A percentile compares a stretch with the other conserved stretches of the same genome.
Conservation (phyloP, 1,140 invertebrate species). For the Ephestia elutella region DNA sequence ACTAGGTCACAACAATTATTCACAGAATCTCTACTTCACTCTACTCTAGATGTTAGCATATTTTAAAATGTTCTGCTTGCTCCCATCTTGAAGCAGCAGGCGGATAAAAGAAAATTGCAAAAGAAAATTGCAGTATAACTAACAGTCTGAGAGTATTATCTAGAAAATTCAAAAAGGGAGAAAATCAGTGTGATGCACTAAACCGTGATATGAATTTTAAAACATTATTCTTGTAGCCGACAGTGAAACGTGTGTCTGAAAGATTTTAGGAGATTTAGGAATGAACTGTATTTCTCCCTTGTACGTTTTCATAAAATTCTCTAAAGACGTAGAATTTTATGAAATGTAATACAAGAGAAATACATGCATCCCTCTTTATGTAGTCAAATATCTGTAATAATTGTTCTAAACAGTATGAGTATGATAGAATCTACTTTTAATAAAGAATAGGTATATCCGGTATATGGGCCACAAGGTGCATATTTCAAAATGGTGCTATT, state of each 20-base stretch:
- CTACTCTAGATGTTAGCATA: background rate
- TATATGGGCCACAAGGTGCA: no score
- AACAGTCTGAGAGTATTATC: background rate
- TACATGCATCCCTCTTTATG: no score
- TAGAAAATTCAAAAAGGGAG: background rate
- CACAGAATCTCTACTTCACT: background rate
- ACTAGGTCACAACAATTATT: background rate
- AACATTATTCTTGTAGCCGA: constrained; percentile 1
- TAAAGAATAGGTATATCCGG: no score
- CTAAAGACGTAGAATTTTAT: no score
- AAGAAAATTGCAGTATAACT: background rate
- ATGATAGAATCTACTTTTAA: no score
- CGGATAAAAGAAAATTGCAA: background rate
- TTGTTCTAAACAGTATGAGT: no score
- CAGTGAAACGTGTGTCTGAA: background rate
- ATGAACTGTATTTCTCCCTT: no score
- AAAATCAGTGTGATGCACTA: background rate
- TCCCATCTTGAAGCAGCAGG: background rate
- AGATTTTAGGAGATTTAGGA: no score
- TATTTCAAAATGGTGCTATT: no score
- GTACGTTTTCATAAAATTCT: no score
- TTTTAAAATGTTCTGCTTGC: background rate
- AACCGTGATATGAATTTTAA: background rate
- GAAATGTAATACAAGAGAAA: no score
- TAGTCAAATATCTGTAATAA: no score